Percentiles rank a stretch among this genome's conserved stretches.
Conservation (phyloP, 2,888 invertebrate species). For the Blastobasis adustella region DNA sequence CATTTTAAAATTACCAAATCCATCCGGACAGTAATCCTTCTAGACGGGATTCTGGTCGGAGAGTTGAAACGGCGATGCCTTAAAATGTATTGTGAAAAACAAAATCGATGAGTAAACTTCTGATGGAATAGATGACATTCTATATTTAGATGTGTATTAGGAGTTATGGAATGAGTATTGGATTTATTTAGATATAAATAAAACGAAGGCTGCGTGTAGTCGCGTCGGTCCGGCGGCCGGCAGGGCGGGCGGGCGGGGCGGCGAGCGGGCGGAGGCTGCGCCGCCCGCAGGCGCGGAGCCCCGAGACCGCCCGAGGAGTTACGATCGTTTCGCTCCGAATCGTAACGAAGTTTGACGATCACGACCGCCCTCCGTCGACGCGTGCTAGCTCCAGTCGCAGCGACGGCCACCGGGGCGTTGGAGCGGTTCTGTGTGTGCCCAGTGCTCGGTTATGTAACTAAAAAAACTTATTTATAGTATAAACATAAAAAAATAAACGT, state of each 20-base stretch:
- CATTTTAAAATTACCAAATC: background rate
- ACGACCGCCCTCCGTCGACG: slow-evolving; percentile 65
- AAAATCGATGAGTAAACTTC: no score
- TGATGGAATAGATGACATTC: background rate
- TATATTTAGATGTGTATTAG: background rate
- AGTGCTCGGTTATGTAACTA: slow-evolving; percentile 69
- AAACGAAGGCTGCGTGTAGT: slow-evolving; percentile 44
- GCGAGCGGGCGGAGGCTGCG: slow-evolving; percentile 31
- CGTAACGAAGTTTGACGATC: slow-evolving; percentile 70
- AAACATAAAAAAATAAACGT: slow-evolving; percentile 49
- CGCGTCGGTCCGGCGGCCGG: slow-evolving; percentile 41
- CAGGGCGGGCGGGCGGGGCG: slow-evolving; percentile 49
- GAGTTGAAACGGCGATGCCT: background rate
- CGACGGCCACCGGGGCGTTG: slow-evolving; percentile 67
- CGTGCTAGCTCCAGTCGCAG: slow-evolving; percentile 69
- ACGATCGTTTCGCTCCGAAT: slow-evolving; percentile 67
- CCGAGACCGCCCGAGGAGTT: slow-evolving; percentile 64
- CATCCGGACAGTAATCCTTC: background rate
- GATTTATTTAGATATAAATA: slow-evolving; percentile 43
- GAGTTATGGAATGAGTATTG: background rate
- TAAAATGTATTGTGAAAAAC: background rate
- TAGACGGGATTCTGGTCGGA: background rate
- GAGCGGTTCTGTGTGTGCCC: slow-evolving; percentile 55
- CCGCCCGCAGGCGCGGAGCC: slow-evolving; percentile 69
- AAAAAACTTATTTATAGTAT: slow-evolving; percentile 68